phyloP scores from a whole-genome alignment of 1,140 invertebrate genomes.

The Pogonomyrmex californicus region DNA sequence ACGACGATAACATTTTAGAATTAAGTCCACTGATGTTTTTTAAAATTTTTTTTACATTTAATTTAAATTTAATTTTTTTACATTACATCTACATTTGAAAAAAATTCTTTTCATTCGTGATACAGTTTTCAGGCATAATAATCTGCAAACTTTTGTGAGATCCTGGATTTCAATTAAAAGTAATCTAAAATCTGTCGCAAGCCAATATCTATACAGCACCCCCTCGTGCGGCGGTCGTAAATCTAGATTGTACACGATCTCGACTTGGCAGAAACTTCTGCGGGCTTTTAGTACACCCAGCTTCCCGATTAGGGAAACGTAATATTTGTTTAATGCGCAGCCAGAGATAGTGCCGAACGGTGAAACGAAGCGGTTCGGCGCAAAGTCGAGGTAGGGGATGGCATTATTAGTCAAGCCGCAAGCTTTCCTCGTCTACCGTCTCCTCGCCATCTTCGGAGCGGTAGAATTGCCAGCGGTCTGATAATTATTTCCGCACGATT shows the following conservation, averaged over 20 bases:
- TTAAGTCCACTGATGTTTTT: neutral
- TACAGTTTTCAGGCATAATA: neutral
- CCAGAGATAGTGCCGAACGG: slow-evolving; percentile 28
- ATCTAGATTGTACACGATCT: slow-evolving; percentile 38
- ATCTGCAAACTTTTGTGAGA: neutral
- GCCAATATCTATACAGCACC: neutral
- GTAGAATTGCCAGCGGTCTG: slow-evolving; percentile 68
- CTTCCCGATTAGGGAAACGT: slow-evolving; percentile 67
- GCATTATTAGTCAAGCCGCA: slow-evolving; percentile 56
- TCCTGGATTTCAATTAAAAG: neutral
- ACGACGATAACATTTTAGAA: neutral
- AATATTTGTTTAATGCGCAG: slow-evolving; percentile 75
- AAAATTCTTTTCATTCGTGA: neutral
- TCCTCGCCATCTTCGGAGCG: slow-evolving; percentile 57
- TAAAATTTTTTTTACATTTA: neutral
- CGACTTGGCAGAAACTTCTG: slow-evolving; percentile 61
- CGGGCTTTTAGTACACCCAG: slow-evolving; percentile 54
- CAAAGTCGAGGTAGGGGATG: neutral
- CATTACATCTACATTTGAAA: neutral
- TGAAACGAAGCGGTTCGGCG: neutral
- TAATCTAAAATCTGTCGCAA: slow-evolving; percentile 18
- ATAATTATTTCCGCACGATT: slow-evolving; percentile 81
- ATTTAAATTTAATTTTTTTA: neutral
- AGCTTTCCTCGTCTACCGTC: slow-evolving; percentile 23
- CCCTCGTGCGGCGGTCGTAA: neutral